Conservation (phyloP, 2,888 invertebrate species). For the Callimorpha dominula region DNA sequence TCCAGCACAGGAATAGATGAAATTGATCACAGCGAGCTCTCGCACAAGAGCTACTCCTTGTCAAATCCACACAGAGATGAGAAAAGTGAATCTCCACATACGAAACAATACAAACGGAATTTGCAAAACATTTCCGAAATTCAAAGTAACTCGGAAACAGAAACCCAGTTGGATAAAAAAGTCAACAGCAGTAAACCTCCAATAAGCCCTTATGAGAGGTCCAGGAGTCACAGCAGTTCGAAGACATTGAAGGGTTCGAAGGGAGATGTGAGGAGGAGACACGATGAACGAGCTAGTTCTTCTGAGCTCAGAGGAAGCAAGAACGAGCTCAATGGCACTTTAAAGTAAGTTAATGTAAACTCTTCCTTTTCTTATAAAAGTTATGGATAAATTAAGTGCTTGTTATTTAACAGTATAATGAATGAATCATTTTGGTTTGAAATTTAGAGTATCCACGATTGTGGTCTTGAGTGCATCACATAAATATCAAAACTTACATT, state of each 20-base stretch:
- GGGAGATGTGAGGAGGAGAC: conserved; percentile 61
- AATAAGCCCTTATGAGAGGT: conserved; percentile 79
- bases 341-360: conserved; percentile 68
- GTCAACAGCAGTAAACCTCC: conserved; percentile 72
- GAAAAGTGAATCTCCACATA: conserved; percentile 68
- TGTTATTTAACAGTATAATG: no score
- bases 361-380: not conserved
- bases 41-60: conserved; percentile 78
- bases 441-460: no score
- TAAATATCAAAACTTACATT: no score
- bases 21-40: conserved; percentile 72
- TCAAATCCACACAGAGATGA: conserved; percentile 76
- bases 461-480: no score
- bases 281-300: conserved; percentile 66
- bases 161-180: conserved; percentile 73
- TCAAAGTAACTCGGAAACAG: conserved; percentile 78
- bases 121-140: conserved; percentile 87
- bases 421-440: no score
- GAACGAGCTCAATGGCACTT: conserved; percentile 72
- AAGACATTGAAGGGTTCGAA: conserved; percentile 75
- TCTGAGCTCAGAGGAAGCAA: conserved; percentile 79
- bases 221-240: conserved; percentile 81
- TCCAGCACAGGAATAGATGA: conserved; percentile 81
- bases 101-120: conserved; percentile 79
- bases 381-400: no score